These are phyloP conservation scores for Erythrocercus mccallii DNA, from an alignment of 2,113 vertebrate genomes.

Conservation along the genomic window DNA sequence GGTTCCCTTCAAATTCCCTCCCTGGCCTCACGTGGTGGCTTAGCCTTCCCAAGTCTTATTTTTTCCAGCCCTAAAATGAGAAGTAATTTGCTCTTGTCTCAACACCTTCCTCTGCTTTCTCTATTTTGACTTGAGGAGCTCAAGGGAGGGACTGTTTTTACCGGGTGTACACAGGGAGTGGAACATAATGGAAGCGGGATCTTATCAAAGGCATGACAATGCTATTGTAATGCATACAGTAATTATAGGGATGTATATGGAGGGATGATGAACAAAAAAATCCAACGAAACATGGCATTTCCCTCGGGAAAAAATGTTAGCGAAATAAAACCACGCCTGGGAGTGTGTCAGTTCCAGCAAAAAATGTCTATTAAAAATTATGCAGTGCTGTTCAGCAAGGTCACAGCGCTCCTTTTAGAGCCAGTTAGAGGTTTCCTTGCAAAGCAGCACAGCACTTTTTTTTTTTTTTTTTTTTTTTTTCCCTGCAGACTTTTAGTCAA, in stretches of 20 bases:
- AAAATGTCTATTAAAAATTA: constrained; percentile 56
- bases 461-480: fast-evolving
- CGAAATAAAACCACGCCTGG: background rate
- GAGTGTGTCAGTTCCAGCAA: constrained; percentile 43
- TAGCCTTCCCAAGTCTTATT: background rate
- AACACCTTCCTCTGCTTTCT: constrained; percentile 13
- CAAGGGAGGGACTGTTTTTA: constrained; percentile 42
- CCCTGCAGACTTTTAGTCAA: background rate
- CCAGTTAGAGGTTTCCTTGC: constrained; percentile 1
- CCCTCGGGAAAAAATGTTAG: constrained; percentile 29
- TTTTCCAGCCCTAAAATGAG: background rate
- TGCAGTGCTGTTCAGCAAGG: constrained; percentile 44
- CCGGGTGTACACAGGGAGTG: background rate
- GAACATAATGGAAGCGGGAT: background rate
- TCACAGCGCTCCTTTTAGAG: constrained; percentile 10
- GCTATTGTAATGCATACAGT: constrained; percentile 32
- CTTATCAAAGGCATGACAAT: background rate
- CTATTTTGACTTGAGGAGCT: constrained; percentile 43
- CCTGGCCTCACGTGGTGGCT: background rate
- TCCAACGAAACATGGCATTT: constrained; percentile 33
- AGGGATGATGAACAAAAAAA: background rate
- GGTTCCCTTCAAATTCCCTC: background rate
- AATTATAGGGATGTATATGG: constrained; percentile 31
- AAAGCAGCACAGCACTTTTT: background rate
- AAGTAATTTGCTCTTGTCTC: constrained; percentile 48